Conservation (phyloP, 1,140 invertebrate genomes). For the Limonius californicus region DNA sequence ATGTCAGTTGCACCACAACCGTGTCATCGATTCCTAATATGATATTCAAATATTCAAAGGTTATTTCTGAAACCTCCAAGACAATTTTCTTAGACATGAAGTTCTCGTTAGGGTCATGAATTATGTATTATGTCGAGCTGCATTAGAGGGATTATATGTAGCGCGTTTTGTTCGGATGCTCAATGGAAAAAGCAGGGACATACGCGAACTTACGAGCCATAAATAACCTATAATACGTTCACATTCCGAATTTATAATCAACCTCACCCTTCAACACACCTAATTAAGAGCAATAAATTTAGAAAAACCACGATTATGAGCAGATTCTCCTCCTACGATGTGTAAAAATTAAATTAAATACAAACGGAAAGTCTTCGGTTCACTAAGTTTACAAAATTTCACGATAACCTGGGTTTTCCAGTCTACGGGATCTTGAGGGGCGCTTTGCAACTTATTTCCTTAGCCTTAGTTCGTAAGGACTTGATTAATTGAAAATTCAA, state of each 20-base stretch:
- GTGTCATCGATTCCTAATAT: neutral
- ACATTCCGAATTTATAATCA: too few relatives aligned
- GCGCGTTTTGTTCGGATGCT: neutral
- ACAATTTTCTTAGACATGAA: neutral
- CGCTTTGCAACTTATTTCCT: neutral
- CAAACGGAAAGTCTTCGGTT: too few relatives aligned
- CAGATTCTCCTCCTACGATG: neutral
- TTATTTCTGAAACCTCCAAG: neutral
- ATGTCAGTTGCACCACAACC: neutral
- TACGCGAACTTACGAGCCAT: too few relatives aligned
- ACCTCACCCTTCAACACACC: too few relatives aligned
- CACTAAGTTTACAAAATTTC: too few relatives aligned
- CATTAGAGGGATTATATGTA: constrained; percentile 1
- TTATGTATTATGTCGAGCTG: neutral
- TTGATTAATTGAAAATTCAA: neutral
- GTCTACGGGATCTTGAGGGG: too few relatives aligned
- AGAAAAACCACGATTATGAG: too few relatives aligned
- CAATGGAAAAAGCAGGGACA: neutral
- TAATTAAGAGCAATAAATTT: too few relatives aligned
- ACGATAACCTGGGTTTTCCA: too few relatives aligned
- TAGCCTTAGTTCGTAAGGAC: neutral
- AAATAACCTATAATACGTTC: too few relatives aligned
- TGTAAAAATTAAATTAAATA: neutral
- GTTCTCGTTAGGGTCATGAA: neutral
- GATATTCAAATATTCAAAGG: neutral